phyloP scores from a whole-genome alignment of 2,113 vertebrate genomes.

The Egretta garzetta region DNA sequence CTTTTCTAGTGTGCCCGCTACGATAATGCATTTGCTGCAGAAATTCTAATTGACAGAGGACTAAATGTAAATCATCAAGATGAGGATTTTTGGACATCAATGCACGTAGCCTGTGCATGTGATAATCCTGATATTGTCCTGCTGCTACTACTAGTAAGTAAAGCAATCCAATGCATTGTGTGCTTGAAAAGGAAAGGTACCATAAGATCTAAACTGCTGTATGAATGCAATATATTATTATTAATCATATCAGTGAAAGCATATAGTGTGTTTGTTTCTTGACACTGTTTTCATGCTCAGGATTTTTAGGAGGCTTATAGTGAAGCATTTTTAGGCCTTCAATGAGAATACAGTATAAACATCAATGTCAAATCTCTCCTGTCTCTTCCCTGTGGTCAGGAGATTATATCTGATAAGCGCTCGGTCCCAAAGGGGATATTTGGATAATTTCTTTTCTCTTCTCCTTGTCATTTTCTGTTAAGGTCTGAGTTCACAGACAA shows the following conservation, averaged over 20 bases:
- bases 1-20: conserved; percentile 89
- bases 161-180: background rate
- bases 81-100: conserved; percentile 92
- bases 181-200: background rate
- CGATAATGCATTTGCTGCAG: conserved; percentile 91
- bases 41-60: conserved; percentile 90
- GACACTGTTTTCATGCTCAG: background rate
- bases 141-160: conserved; percentile 89
- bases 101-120: conserved; percentile 91
- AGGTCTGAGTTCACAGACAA: background rate
- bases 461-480: background rate
- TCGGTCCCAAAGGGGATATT: background rate
- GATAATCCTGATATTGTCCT: conserved; percentile 90
- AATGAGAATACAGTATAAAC: background rate
- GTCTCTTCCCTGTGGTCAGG: background rate
- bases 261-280: background rate
- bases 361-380: background rate
- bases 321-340: background rate
- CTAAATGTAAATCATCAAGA: conserved; percentile 92
- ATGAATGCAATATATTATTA: background rate
- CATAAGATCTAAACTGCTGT: background rate
- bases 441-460: background rate
- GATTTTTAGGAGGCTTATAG: background rate
- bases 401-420: background rate
- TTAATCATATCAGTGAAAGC: background rate